Evolutionary conservation across 37 sponge, comb jelly and placozoan species (phyloP).

Genomic region (Spongilla lacustris): DNA sequence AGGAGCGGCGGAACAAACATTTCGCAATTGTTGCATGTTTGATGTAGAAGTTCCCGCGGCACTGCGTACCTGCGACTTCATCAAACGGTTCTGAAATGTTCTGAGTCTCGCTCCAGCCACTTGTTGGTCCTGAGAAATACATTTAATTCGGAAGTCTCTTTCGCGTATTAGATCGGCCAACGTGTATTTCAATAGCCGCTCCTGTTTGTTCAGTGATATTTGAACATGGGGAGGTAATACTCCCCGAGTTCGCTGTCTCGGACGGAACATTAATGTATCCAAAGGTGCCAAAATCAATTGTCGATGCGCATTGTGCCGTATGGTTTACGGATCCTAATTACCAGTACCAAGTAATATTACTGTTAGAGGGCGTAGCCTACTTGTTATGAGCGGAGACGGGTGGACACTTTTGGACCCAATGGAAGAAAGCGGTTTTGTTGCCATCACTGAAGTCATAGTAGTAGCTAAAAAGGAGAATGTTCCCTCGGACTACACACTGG

Average conservation of each 20-base stretch:
- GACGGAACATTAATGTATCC: background rate
- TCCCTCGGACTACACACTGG: background rate
- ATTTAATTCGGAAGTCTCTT: background rate
- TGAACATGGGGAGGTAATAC: background rate
- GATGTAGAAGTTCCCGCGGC: background rate
- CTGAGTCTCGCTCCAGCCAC: background rate
- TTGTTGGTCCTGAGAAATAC: slow-evolving; percentile 12
- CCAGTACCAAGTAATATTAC: too few relatives aligned
- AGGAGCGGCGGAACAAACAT: background rate
- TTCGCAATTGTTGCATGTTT: background rate
- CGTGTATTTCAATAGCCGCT: background rate
- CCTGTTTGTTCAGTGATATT: background rate
- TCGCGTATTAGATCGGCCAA: background rate
- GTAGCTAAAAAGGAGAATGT: slow-evolving; percentile 57
- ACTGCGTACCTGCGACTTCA: background rate
- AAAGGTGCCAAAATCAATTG: background rate
- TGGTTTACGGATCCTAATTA: too few relatives aligned
- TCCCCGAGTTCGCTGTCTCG: background rate
- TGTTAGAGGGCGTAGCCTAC: background rate
- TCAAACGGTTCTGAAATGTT: background rate
- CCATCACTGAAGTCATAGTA: slow-evolving; percentile 47
- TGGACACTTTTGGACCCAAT: slow-evolving; percentile 41
- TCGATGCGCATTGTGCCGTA: background rate
- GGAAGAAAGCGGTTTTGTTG: background rate
- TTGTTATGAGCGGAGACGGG: background rate